A percentile compares a stretch with the other conserved stretches of the same genome.
Evolutionary conservation across 2,113 vertebrate genomes (phyloP).

Genomic region (Rhinopomastus cyanomelas): DNA sequence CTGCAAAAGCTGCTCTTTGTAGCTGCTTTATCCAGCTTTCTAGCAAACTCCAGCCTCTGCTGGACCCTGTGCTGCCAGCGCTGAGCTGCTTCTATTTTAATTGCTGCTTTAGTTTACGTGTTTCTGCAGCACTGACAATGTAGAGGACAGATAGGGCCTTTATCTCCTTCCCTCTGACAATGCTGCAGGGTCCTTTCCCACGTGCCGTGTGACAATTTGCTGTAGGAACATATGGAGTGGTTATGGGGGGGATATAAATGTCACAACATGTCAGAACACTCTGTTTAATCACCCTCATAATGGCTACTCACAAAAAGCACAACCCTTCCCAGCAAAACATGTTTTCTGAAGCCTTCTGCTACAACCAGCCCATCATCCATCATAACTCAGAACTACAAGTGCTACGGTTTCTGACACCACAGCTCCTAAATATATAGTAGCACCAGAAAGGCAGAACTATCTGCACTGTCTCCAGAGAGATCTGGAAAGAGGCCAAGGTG

Average conservation of each 20-base stretch:
- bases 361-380: background rate
- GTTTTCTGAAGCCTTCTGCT: background rate
- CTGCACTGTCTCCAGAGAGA: too few species aligned
- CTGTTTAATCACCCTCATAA: background rate
- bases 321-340: background rate
- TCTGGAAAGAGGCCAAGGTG: too few species aligned
- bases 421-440: fast-evolving
- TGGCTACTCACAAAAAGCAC: background rate
- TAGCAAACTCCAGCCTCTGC: background rate
- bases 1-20: background rate
- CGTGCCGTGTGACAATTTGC: background rate
- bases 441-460: fast-evolving
- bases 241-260: background rate
- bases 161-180: background rate
- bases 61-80: background rate
- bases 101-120: background rate
- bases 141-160: background rate
- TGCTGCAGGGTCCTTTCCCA: background rate
- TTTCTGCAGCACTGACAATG: background rate
- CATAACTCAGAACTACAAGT: background rate
- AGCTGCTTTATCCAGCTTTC: background rate
- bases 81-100: background rate
- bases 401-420: fast-evolving
- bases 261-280: background rate
- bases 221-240: background rate